Percentiles rank a stretch among this genome's conserved stretches.
These are phyloP conservation scores for Drosophila sucinea DNA, from an alignment of 1,140 invertebrate genomes.

Conservation along the genomic window DNA sequence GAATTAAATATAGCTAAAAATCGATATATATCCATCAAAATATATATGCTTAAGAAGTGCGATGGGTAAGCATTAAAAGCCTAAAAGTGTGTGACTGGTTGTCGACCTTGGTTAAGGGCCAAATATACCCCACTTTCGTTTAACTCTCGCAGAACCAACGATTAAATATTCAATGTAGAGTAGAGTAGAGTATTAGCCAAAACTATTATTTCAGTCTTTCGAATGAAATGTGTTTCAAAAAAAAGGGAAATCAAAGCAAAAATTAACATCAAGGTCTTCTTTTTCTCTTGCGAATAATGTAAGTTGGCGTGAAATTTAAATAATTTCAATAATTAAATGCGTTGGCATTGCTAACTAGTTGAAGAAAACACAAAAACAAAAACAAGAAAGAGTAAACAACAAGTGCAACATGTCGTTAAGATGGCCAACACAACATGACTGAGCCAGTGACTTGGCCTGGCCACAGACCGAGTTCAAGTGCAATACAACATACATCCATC, in stretches of 20 bases:
- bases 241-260: constrained; percentile 33
- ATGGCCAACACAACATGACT: constrained; percentile 27
- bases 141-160: no score
- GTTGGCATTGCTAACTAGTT: constrained; percentile 39
- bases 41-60: no score
- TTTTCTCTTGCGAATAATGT: constrained; percentile 62
- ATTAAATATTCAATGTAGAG: no score
- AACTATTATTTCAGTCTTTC: no score
- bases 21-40: no score
- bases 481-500: constrained; percentile 12
- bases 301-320: constrained; percentile 48
- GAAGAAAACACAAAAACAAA: constrained; percentile 13
- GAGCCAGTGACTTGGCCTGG: constrained; percentile 7
- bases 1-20: no score
- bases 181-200: no score
- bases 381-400: constrained; percentile 56
- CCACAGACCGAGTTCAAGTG: constrained; percentile 61
- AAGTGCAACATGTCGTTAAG: constrained; percentile 56
- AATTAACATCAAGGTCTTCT: constrained; percentile 59
- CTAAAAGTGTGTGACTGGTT: no score
- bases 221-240: background rate
- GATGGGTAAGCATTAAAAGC: no score
- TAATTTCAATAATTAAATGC: constrained; percentile 15
- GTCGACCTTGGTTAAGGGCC: no score
- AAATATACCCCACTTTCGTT: no score